Evolutionary conservation across 2,797 vertebrate genomes (phyloP).

Genomic region (Dicrostonyx torquatus): DNA sequence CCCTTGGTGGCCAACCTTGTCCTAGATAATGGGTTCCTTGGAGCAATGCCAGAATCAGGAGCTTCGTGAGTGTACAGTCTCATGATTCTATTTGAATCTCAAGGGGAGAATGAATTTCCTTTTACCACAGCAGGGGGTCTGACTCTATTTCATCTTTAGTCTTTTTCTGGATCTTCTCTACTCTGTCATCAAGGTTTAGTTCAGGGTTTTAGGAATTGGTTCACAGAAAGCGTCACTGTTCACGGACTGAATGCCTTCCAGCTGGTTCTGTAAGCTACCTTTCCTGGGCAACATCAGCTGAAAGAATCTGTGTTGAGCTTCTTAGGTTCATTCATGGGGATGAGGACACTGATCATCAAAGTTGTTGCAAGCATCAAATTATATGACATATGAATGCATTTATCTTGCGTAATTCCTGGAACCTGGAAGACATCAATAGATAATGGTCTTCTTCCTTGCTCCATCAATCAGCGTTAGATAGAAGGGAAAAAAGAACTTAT

Average conservation of each 20-base stretch:
- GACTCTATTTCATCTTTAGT: neutral
- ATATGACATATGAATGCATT: neutral
- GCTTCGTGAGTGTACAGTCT: neutral
- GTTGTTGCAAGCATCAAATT: neutral
- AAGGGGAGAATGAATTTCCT: neutral
- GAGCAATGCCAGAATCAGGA: neutral
- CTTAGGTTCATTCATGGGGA: neutral
- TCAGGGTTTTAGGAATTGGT: neutral
- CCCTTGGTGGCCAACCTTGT: neutral
- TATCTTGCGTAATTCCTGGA: neutral
- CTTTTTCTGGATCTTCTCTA: neutral
- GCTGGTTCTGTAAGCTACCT: neutral
- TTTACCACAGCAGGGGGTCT: neutral
- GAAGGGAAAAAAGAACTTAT: neutral
- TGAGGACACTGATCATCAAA: neutral
- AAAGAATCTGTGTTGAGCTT: neutral
- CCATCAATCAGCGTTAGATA: neutral
- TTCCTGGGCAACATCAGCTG: neutral
- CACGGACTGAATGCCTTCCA: neutral
- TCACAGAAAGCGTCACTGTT: neutral
- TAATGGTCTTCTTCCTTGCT: neutral
- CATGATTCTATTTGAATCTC: neutral
- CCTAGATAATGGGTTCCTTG: neutral
- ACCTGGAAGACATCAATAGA: neutral
- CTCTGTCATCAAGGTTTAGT: neutral